Percentiles rank a stretch among this genome's conserved stretches.
Evolutionary conservation across 2,888 invertebrate genomes (phyloP).

Genomic region (Ceramica pisi): DNA sequence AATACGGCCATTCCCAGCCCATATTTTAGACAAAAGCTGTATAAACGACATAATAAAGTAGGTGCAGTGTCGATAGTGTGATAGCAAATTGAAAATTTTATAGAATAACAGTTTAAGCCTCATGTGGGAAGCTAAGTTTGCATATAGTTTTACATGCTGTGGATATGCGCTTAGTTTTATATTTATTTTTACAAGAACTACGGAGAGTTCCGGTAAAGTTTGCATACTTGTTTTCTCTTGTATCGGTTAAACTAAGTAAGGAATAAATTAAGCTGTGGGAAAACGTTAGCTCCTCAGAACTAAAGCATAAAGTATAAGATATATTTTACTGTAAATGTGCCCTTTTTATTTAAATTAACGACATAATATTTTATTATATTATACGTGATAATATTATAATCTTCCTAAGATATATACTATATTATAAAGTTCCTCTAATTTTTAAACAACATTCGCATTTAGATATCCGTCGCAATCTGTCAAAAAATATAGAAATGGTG

Average conservation of each 20-base stretch:
- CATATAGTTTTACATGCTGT: constrained; percentile 18
- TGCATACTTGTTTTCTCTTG: not conserved
- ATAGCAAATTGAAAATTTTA: constrained; percentile 63
- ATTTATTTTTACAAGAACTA: not conserved
- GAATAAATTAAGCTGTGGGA: not conserved
- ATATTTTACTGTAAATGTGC: too few relatives aligned
- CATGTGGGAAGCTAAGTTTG: constrained; percentile 8
- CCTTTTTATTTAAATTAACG: too few relatives aligned
- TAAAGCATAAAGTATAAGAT: too few relatives aligned
- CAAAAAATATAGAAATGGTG: too few relatives aligned
- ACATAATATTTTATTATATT: too few relatives aligned
- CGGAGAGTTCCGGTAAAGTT: not conserved
- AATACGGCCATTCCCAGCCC: constrained; percentile 26
- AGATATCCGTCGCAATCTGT: too few relatives aligned
- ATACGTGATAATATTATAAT: too few relatives aligned
- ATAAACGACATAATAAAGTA: constrained; percentile 48
- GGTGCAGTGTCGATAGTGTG: constrained; percentile 42
- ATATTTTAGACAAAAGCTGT: constrained; percentile 52
- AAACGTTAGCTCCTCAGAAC: not conserved
- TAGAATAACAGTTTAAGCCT: constrained; percentile 26
- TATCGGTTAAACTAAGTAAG: not conserved
- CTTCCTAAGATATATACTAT: too few relatives aligned
- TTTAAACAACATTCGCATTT: too few relatives aligned
- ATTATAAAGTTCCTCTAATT: too few relatives aligned
- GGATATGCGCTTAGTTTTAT: constrained; percentile 5